Conservation (phyloP, 2,113 vertebrate species). For the Lipophrys pholis region DNA sequence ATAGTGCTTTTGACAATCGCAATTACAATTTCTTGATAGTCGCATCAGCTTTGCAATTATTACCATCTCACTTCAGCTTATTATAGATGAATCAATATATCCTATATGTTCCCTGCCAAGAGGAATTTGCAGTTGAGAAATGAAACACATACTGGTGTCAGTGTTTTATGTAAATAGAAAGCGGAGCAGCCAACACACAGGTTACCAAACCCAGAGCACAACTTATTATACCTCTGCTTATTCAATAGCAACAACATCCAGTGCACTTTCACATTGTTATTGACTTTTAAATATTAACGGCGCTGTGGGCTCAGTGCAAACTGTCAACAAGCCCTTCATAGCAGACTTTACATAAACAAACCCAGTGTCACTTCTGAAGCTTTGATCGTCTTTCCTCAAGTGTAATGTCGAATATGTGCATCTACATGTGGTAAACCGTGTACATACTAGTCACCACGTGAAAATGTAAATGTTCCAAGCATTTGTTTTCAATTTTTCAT, state of each 20-base stretch:
- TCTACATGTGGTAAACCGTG: too few species aligned
- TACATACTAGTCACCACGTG: too few species aligned
- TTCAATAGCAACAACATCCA: background rate
- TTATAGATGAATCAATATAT: background rate
- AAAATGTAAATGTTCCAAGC: too few species aligned
- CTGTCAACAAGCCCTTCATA: background rate
- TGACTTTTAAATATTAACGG: constrained; percentile 2
- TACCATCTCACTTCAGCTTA: background rate
- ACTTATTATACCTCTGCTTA: constrained; percentile 7
- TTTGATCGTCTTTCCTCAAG: constrained; percentile 23
- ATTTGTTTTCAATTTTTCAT: too few species aligned
- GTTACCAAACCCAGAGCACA: background rate
- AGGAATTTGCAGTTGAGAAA: constrained; percentile 1
- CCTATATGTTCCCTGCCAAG: background rate
- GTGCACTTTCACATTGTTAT: background rate
- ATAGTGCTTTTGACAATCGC: too few species aligned
- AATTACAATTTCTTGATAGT: background rate
- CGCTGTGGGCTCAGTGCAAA: background rate
- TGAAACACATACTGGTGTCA: background rate
- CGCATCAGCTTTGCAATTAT: background rate
- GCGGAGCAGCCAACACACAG: background rate
- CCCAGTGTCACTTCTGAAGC: constrained; percentile 11
- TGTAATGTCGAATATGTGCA: background rate
- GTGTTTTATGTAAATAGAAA: background rate
- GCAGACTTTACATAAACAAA: background rate